These are phyloP conservation scores for Pteropus alecto DNA, from an alignment of 2,113 vertebrate genomes.

Conservation along the genomic window DNA sequence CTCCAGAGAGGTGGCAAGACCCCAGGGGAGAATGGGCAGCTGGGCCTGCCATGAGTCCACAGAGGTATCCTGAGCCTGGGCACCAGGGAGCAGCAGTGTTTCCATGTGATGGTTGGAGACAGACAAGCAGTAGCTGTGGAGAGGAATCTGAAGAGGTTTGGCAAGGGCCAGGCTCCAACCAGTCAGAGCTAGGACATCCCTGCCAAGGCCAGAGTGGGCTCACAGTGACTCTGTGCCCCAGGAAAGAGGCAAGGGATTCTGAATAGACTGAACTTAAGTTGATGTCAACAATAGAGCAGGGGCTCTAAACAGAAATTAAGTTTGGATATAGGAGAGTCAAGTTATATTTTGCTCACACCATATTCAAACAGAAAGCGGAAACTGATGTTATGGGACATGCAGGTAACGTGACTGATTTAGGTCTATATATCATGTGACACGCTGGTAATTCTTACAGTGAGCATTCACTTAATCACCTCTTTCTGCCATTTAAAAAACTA, in stretches of 20 bases:
- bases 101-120: neutral
- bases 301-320: neutral
- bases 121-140: neutral
- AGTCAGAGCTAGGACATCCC: neutral
- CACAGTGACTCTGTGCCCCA: neutral
- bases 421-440: fast-evolving
- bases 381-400: neutral
- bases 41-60: neutral
- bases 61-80: neutral
- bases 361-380: too few species aligned
- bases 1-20: neutral
- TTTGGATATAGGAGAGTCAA: neutral
- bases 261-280: neutral
- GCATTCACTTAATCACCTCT: neutral
- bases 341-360: neutral
- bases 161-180: neutral
- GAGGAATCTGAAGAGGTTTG: neutral
- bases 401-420: neutral
- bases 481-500: neutral
- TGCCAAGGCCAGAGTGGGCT: neutral
- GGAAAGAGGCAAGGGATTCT: neutral
- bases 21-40: neutral
- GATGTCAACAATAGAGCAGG: neutral
- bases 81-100: fast-evolving
- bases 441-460: neutral